Conservation (phyloP, 2,797 vertebrate genomes). For the Schizothorax lantsangensis region DNA sequence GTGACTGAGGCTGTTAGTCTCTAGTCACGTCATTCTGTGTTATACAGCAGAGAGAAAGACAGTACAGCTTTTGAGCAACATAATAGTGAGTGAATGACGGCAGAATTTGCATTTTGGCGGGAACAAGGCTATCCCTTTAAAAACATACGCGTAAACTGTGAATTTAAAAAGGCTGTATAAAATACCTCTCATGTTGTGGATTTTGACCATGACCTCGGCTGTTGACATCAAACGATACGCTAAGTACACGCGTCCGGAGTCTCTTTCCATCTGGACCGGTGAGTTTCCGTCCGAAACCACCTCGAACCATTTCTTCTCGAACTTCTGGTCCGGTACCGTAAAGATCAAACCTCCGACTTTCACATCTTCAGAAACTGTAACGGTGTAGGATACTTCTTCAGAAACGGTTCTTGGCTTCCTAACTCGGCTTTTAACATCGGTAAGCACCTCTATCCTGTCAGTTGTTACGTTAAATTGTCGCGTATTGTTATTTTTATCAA, state of each 20-base stretch:
- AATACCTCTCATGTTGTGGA: slow-evolving; percentile 78
- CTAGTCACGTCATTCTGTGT: not conserved
- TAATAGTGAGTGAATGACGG: not conserved
- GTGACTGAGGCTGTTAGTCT: not conserved
- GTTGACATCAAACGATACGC: slow-evolving; percentile 68
- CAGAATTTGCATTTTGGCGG: not conserved
- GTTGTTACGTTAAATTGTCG: slow-evolving; percentile 70
- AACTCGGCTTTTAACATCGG: slow-evolving; percentile 28
- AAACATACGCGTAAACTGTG: not conserved
- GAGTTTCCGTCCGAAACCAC: slow-evolving; percentile 71
- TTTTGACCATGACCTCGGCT: slow-evolving; percentile 76
- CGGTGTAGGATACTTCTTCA: slow-evolving; percentile 77
- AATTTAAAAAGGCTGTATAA: not conserved
- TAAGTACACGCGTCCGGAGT: slow-evolving; percentile 83
- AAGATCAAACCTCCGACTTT: slow-evolving; percentile 83
- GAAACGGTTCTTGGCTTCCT: slow-evolving; percentile 69
- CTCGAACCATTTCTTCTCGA: slow-evolving; percentile 82
- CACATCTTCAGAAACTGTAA: slow-evolving; percentile 76
- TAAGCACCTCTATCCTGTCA: slow-evolving; percentile 63
- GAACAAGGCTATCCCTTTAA: not conserved
- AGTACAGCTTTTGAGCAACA: not conserved
- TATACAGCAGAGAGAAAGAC: not conserved
- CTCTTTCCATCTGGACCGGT: slow-evolving; percentile 80
- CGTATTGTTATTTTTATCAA: slow-evolving; percentile 77
- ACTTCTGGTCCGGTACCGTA: slow-evolving; percentile 82